phyloP scores from a whole-genome alignment of 1,140 invertebrate species.

The Andricus grossulariae region DNA sequence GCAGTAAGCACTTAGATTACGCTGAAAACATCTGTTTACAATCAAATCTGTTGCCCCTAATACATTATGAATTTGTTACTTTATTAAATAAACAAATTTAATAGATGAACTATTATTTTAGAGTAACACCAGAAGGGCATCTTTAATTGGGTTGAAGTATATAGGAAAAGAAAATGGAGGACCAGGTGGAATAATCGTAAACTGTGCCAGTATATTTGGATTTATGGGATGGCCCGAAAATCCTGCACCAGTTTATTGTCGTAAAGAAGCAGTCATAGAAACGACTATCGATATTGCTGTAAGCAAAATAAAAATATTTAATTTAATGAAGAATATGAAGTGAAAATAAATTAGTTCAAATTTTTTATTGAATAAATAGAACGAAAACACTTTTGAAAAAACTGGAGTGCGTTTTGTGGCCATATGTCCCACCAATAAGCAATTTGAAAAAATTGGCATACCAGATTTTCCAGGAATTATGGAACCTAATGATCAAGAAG shows the following conservation, averaged over 20 bases:
- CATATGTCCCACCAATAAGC: slow-evolving; percentile 68
- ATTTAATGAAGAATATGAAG: neutral
- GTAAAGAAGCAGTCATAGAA: slow-evolving; percentile 64
- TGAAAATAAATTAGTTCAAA: neutral
- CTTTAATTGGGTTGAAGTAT: slow-evolving; percentile 38
- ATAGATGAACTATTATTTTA: slow-evolving; percentile 14
- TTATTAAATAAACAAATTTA: too few species aligned
- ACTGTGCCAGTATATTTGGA: slow-evolving; percentile 60
- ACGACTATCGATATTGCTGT: slow-evolving; percentile 60
- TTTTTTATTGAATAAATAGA: slow-evolving; percentile 38
- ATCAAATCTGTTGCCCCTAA: too few species aligned
- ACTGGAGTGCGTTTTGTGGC: slow-evolving; percentile 76
- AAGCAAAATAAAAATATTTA: slow-evolving; percentile 4
- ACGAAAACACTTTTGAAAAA: slow-evolving; percentile 35
- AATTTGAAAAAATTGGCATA: slow-evolving; percentile 45
- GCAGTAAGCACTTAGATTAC: too few species aligned
- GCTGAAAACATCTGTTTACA: too few species aligned
- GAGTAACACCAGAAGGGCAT: slow-evolving; percentile 38
- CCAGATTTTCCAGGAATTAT: slow-evolving; percentile 45
- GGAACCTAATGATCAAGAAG: neutral
- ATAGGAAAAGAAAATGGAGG: slow-evolving; percentile 37
- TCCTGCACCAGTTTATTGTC: slow-evolving; percentile 54
- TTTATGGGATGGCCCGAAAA: slow-evolving; percentile 59
- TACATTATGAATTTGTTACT: too few species aligned
- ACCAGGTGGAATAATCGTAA: slow-evolving; percentile 59